phyloP scores from a whole-genome alignment of 2,113 vertebrate species.

The Morphnarchus princeps region DNA sequence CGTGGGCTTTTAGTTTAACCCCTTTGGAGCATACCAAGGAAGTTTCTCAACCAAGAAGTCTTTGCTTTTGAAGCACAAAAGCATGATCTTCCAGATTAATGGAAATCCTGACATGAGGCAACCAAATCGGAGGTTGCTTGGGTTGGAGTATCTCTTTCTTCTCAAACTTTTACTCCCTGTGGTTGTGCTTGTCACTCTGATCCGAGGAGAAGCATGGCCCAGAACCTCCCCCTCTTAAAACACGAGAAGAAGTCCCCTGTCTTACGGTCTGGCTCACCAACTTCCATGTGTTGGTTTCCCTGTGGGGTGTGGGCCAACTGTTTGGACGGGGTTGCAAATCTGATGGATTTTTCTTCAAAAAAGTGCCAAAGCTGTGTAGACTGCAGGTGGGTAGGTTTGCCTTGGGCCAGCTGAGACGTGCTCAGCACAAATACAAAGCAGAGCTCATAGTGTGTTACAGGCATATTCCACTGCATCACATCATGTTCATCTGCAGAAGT shows the following conservation, averaged over 20 bases:
- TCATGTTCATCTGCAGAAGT: background rate
- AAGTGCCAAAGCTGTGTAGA: background rate
- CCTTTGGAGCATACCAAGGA: background rate
- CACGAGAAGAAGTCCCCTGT: background rate
- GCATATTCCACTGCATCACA: background rate
- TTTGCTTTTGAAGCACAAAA: background rate
- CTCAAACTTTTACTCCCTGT: background rate
- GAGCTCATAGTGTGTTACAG: rapidly evolving
- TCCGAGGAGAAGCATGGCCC: background rate
- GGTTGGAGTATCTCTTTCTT: background rate
- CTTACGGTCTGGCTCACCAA: background rate
- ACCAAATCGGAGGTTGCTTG: background rate
- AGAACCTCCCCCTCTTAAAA: background rate
- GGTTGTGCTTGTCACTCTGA: background rate
- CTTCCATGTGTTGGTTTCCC: background rate
- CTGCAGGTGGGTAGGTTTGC: background rate
- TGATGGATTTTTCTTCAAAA: background rate
- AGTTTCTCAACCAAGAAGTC: background rate
- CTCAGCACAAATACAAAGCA: background rate
- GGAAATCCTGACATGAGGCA: background rate
- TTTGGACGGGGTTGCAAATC: background rate
- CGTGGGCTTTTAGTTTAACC: background rate
- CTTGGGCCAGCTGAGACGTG: background rate
- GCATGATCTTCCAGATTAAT: background rate
- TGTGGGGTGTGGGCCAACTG: background rate